These are phyloP conservation scores for Melospiza melodia DNA, from an alignment of 2,113 vertebrate species.

Conservation along the genomic window DNA sequence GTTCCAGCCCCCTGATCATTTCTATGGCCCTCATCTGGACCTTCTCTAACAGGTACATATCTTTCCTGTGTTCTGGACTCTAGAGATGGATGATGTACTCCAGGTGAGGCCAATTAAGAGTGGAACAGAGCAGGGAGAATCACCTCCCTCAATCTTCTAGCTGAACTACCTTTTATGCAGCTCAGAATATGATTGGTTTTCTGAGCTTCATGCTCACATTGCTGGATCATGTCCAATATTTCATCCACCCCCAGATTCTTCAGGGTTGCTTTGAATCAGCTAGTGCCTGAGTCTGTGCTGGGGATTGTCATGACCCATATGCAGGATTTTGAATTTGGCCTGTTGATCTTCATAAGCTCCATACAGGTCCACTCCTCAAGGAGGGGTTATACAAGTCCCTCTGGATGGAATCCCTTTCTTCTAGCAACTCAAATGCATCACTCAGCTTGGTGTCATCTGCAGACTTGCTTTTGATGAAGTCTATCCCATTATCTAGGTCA, in stretches of 20 bases:
- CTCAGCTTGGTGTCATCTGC: not conserved
- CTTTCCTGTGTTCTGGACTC: accelerated
- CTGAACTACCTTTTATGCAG: not conserved
- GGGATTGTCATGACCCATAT: accelerated
- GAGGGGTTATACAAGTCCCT: not conserved
- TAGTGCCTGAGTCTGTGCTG: not conserved
- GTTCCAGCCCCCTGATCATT: not conserved
- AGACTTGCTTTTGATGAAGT: not conserved
- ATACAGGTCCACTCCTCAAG: not conserved
- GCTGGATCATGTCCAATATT: not conserved
- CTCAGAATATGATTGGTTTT: not conserved
- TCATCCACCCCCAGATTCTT: not conserved
- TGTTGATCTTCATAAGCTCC: not conserved
- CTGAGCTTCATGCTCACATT: not conserved
- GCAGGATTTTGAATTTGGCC: not conserved
- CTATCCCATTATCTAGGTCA: not conserved
- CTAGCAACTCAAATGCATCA: not conserved
- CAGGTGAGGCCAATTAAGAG: not conserved
- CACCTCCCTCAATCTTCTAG: not conserved
- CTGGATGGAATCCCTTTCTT: not conserved
- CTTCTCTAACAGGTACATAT: accelerated
- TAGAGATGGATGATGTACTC: not conserved
- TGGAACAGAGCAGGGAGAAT: not conserved
- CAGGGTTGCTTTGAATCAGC: not conserved
- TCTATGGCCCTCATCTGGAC: not conserved